phyloP scores from a whole-genome alignment of 2,113 vertebrate species.

The Ahaetulla prasina region DNA sequence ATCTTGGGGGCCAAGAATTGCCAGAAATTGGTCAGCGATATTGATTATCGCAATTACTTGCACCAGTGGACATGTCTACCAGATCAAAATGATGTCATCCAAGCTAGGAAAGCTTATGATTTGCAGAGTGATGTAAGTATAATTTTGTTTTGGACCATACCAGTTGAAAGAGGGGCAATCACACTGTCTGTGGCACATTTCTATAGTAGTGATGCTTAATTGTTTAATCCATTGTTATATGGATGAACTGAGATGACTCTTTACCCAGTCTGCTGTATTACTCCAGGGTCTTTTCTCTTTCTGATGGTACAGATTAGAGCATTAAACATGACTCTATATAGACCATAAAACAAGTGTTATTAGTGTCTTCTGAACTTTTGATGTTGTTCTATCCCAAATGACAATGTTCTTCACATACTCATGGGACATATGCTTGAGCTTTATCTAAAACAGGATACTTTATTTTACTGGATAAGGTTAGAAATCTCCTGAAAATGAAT shows the following conservation, averaged over 20 bases:
- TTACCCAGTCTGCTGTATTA: not conserved
- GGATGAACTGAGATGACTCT: not conserved
- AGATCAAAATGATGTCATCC: conserved; percentile 73
- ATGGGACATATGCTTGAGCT: not conserved
- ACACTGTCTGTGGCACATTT: not conserved
- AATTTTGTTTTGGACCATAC: not conserved
- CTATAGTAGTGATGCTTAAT: not conserved
- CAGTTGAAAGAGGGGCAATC: not conserved
- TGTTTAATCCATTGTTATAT: not conserved
- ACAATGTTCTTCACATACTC: not conserved
- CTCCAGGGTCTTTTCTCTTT: not conserved
- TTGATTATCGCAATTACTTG: conserved; percentile 65
- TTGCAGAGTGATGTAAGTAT: conserved; percentile 72
- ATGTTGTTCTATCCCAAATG: not conserved
- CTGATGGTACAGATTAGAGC: not conserved
- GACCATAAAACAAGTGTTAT: not conserved
- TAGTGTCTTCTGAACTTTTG: not conserved
- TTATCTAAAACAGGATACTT: not conserved
- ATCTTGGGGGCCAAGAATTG: conserved; percentile 72
- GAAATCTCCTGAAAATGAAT: not conserved
- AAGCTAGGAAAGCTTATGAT: conserved; percentile 69
- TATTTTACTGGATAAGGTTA: not conserved
- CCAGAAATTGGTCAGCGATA: conserved; percentile 71
- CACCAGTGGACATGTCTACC: conserved; percentile 75
- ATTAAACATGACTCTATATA: not conserved